Base-by-base conservation (phyloP, 2,888 invertebrate genomes). In the Horisme vitalbata region DNA sequence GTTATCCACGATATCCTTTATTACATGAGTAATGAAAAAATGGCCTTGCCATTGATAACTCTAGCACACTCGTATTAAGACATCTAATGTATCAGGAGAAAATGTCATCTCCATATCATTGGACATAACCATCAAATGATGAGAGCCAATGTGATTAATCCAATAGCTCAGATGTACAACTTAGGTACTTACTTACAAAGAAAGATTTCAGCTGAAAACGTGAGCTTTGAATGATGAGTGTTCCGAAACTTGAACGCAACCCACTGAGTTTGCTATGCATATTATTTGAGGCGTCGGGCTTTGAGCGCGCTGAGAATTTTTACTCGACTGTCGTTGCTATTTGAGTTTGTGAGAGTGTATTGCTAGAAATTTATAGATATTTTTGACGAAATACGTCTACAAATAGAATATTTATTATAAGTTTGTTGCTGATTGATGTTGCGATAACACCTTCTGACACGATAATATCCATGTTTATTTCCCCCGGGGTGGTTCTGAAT, bases 381-480 rank as follows among this genome's bases (percentile, higher is more conserved):
- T 9, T 31, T 31, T 36, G 11, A 37, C 30, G 11, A 21, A 38
- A 26, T 26, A 14, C 11, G 15, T 24, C 28, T 12, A 18, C 7
- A 33, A 34, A 38, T 18, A 33, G 18, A 12, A 23, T 27, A 11
- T 7, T 4, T 4, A 6, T 5, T 23, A 30, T 20, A 34, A 39
- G 26, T 10, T 21, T 38, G 49, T 49, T 31, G 48, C 41, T 53
- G 52, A 58, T 55, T 52, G 51, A 55, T 52, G 51, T 45, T 28
- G 30, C 12, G 11, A 35, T 15, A 41, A 44, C 30, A 45, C 45
- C 43, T 53, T 55, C 44, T 52, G 55, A 52, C 52, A 48, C 41
- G 34, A 44, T 31, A 50, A 43, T 51, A 48, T 53, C 51, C 52
- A 54, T 54, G 47, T 52, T 53, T 52, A 52, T 54, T 58, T 54